Base-by-base conservation (phyloP, 2,113 vertebrate genomes). In the Cryptotis parvus region DNA sequence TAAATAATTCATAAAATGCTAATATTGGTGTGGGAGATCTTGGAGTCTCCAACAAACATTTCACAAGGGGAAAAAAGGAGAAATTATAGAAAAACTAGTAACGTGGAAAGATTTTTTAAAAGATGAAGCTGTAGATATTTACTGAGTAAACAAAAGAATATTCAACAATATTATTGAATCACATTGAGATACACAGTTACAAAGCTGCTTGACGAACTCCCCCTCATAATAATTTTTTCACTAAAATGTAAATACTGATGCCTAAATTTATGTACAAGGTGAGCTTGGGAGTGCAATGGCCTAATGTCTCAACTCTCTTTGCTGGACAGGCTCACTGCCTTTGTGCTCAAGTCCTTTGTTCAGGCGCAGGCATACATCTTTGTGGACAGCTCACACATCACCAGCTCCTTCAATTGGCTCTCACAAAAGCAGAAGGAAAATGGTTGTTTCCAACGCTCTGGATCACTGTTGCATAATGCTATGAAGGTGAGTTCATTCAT, bases 251-350 rank as follows among this genome's bases (percentile, higher is more conserved):
- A 39, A 20, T 49, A 22, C 29, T 61, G 66, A 10, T 26, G 26
- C 31, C 85, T 43, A 10, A 8, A 68, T 16, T n/a, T n/a, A 0
- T 68, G 20, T 1, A 24, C 12, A 26, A 3, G 35, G 29, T 49
- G 29, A 75, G 6, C 58, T 85, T 43, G 69, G 11, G 39, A 29
- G 7, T 43, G 49, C 75, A 35, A 22, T 24, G 27, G 6, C 43
- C 20, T 73, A 10, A 35, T 14, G 22, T 43, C 31, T 89, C 9
- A 0, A 0, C 26, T 52, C 41, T 82, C 87, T 58, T 55, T 84
- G 45, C 49, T 89, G 68, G 10, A 33, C 94, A 97, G 97, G 96
- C 92, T 97, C 68, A 97, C 96, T 8, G 95, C 96, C 4, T 97
- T 97, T 63, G 96, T 95, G 45, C 89, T 96, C 76, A 96, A 96